phyloP scores from a whole-genome alignment of 2,888 invertebrate species.

The Drosophila anceps region DNA sequence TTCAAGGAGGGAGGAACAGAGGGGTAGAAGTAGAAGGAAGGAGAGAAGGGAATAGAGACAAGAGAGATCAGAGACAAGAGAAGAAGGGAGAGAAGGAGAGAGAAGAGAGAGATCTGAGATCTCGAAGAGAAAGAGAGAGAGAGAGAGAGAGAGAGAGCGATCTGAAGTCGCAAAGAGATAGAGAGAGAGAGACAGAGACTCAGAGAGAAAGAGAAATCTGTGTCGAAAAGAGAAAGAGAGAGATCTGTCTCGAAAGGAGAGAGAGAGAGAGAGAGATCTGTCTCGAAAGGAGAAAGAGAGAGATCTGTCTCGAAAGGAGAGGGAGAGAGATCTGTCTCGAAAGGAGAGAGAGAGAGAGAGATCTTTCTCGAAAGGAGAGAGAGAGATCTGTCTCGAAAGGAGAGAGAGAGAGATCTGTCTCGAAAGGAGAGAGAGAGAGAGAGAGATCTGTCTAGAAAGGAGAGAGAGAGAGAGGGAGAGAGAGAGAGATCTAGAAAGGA shows the following conservation, averaged over 20 bases:
- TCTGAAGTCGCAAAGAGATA: background rate
- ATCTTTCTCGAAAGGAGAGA: too few species aligned
- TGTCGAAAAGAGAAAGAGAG: background rate
- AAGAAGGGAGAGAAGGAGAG: background rate
- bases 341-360: background rate
- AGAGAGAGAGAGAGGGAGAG: background rate
- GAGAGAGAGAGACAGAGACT: too few species aligned
- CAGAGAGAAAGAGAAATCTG: background rate
- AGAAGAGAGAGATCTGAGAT: too few species aligned
- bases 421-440: background rate
- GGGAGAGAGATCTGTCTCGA: background rate
- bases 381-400: too few species aligned
- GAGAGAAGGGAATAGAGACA: background rate
- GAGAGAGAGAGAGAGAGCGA: background rate
- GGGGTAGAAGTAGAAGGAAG: background rate
- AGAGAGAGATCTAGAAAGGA: background rate
- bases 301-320: too few species aligned
- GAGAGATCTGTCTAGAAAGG: too few species aligned
- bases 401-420: background rate
- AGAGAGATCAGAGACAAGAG: background rate
- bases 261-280: background rate
- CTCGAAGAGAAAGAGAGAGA: background rate
- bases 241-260: too few species aligned
- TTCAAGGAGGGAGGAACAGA: background rate
- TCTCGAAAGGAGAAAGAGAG: background rate